Percentiles rank a stretch among this genome's conserved stretches.
Evolutionary conservation across 1,140 invertebrate species (phyloP).

Genomic region (Bombus breviceps): DNA sequence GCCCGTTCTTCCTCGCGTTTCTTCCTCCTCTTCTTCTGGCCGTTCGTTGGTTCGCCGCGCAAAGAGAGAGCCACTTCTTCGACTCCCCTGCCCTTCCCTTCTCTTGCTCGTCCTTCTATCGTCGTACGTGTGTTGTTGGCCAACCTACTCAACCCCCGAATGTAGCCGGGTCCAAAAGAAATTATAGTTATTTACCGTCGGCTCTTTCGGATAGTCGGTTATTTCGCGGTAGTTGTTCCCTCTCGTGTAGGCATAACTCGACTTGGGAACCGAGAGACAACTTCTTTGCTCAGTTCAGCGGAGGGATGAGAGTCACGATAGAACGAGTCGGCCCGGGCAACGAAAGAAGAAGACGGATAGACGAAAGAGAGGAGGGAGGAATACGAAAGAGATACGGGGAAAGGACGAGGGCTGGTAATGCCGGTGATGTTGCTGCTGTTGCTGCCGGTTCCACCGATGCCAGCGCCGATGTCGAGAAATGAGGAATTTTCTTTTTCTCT

Average conservation of each 20-base stretch:
- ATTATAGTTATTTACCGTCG: conserved; percentile 82
- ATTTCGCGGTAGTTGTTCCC: conserved; percentile 78
- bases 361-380: conserved; percentile 5
- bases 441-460: conserved; percentile 30
- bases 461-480: conserved; percentile 29
- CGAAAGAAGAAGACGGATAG: not conserved
- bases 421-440: conserved; percentile 46
- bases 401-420: conserved; percentile 30
- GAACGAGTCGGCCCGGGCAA: not conserved
- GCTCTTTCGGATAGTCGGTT: conserved; percentile 79
- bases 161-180: conserved; percentile 75
- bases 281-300: conserved; percentile 42
- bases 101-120: not conserved
- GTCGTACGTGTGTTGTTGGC: conserved; percentile 20
- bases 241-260: conserved; percentile 56
- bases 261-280: conserved; percentile 69
- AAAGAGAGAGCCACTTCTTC: conserved; percentile 9
- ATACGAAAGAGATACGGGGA: conserved; percentile 22
- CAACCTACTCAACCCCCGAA: conserved; percentile 76
- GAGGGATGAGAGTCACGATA: conserved; percentile 43
- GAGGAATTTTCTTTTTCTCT: conserved; percentile 16
- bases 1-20: conserved; percentile 42
- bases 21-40: conserved; percentile 28
- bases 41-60: conserved; percentile 4
- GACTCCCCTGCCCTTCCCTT: not conserved